Percentiles rank a stretch among this genome's conserved stretches.
These are phyloP conservation scores for Melieria picta DNA, from an alignment of 2,888 invertebrate species.

Conservation along the genomic window DNA sequence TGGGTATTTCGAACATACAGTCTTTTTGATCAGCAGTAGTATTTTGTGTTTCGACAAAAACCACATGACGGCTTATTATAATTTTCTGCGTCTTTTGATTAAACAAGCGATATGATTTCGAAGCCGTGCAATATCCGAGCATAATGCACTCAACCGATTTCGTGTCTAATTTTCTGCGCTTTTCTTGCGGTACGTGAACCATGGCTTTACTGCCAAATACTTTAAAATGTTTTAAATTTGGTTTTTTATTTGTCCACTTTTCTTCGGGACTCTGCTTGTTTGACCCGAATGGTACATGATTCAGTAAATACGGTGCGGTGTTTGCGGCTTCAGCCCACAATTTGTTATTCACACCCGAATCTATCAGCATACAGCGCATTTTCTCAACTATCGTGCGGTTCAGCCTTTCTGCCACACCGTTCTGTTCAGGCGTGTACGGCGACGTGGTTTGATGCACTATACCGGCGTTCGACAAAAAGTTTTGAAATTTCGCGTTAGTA, in stretches of 20 bases:
- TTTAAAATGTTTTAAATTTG: conserved; percentile 15
- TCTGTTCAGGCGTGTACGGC: no score
- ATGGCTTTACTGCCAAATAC: conserved; percentile 16
- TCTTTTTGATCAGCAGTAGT: conserved; percentile 5
- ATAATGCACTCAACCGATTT: conserved; percentile 19
- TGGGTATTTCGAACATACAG: not conserved
- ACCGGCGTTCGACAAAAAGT: no score
- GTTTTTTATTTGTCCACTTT: conserved; percentile 23
- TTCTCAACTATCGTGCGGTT: no score
- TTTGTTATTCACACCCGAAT: no score
- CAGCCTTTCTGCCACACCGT: no score
- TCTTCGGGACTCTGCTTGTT: no score
- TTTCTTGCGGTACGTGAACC: conserved; percentile 17
- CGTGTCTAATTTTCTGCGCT: conserved; percentile 15
- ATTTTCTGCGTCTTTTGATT: conserved; percentile 18
- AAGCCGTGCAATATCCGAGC: conserved; percentile 11
- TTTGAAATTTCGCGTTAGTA: no score
- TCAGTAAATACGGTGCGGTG: no score
- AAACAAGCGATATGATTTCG: conserved; percentile 20
- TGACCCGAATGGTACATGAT: no score
- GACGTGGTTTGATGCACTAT: no score
- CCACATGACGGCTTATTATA: conserved; percentile 23
- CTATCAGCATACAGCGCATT: no score
- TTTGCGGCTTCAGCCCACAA: no score
- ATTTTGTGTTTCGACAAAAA: conserved; percentile 9